Evolutionary conservation across 2,113 vertebrate species (phyloP).

Genomic region (Percina caprodes): DNA sequence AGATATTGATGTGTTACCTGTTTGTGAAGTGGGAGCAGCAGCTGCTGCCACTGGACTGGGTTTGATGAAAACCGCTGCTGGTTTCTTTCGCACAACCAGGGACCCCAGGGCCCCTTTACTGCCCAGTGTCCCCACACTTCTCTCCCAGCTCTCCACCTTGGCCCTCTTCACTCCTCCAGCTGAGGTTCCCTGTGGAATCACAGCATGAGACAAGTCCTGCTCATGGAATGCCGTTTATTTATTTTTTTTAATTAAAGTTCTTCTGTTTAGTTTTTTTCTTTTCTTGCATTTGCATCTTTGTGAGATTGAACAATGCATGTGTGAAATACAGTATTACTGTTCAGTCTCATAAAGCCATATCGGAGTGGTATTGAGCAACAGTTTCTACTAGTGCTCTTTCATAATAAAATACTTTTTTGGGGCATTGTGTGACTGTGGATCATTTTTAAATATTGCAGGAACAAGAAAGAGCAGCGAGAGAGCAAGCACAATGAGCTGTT

Average conservation of each 20-base stretch:
- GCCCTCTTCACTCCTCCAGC: slow-evolving; percentile 78
- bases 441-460: not conserved
- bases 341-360: not conserved
- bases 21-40: slow-evolving; percentile 38
- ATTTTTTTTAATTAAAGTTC: not conserved
- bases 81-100: slow-evolving; percentile 86
- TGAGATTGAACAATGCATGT: too few species aligned
- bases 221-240: not conserved
- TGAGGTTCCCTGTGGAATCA: slow-evolving; percentile 58
- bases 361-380: not conserved
- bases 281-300: too few species aligned
- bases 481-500: not conserved
- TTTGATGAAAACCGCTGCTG: slow-evolving; percentile 45
- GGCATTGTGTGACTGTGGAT: not conserved
- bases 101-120: slow-evolving; percentile 77
- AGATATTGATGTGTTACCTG: slow-evolving; percentile 50
- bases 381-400: not conserved
- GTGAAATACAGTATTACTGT: not conserved
- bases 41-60: not conserved
- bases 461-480: not conserved
- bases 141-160: slow-evolving; percentile 88
- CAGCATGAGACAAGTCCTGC: not conserved
- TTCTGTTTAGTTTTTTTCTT: not conserved
- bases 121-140: slow-evolving; percentile 84
- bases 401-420: not conserved